Evolutionary conservation across 1,140 invertebrate genomes (phyloP).

Genomic region (Procambarus clarkii): DNA sequence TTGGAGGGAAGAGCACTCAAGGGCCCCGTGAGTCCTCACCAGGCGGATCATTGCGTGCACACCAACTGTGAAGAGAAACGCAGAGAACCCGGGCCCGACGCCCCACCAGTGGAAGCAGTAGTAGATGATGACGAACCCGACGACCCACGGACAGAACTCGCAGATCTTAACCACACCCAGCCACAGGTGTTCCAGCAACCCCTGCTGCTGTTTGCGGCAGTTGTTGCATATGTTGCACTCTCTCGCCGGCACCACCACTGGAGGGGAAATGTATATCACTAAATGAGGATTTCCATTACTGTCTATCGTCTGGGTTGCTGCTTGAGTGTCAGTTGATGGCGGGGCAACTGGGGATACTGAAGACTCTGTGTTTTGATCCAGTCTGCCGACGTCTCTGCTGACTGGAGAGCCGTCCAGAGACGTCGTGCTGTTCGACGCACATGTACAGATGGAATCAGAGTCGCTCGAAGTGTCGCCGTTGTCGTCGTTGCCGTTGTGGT

Average conservation of each 20-base stretch:
- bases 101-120: conserved; percentile 59
- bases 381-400: background rate
- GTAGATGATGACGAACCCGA: conserved; percentile 54
- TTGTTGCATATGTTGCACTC: conserved; percentile 1
- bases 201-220: background rate
- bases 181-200: background rate
- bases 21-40: conserved; percentile 27
- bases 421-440: conserved; percentile 45
- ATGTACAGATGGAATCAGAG: conserved; percentile 53
- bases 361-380: background rate
- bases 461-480: conserved; percentile 38
- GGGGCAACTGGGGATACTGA: background rate
- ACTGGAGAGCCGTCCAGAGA: conserved; percentile 12
- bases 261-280: conserved; percentile 5
- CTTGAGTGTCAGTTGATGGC: background rate
- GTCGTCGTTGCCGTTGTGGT: conserved; percentile 13
- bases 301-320: background rate
- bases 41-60: conserved; percentile 47
- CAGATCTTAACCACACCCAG: background rate
- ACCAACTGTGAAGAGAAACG: conserved; percentile 47
- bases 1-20: background rate
- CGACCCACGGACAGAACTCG: conserved; percentile 48
- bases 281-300: conserved; percentile 15
- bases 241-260: background rate
- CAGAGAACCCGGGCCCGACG: conserved; percentile 47